Conservation (phyloP, 2,113 vertebrate species). For the Phodopus roborovskii region DNA sequence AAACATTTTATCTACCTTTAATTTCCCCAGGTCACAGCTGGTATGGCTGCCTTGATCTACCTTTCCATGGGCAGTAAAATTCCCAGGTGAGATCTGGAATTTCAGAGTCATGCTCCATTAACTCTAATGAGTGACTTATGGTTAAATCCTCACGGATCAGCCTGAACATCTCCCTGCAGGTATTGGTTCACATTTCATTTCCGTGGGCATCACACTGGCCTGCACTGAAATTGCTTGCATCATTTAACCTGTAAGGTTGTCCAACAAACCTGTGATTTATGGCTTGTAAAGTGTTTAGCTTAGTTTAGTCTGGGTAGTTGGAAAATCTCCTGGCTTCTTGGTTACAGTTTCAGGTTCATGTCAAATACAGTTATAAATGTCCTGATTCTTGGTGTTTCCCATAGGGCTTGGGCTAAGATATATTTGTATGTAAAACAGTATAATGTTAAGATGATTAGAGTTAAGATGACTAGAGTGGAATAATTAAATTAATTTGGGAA, state of each 20-base stretch:
- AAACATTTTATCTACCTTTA: slow-evolving; percentile 44
- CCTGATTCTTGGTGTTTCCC: background rate
- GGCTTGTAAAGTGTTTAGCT: slow-evolving; percentile 45
- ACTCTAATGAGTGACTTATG: slow-evolving; percentile 70
- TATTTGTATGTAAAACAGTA: background rate
- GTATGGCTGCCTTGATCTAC: background rate
- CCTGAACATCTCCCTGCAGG: slow-evolving; percentile 52
- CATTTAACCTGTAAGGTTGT: slow-evolving; percentile 69
- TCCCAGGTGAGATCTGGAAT: slow-evolving; percentile 55
- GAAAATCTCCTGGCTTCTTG: slow-evolving; percentile 60
- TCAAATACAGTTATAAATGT: slow-evolving; percentile 60
- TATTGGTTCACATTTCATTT: slow-evolving; percentile 67
- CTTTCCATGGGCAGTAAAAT: slow-evolving; percentile 47
- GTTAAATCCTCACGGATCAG: slow-evolving; percentile 64
- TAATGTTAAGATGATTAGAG: slow-evolving; percentile 2
- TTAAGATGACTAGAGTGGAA: slow-evolving; percentile 29
- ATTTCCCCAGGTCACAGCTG: background rate
- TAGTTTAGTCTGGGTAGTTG: background rate
- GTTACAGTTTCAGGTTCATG: slow-evolving; percentile 2
- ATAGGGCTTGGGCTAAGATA: background rate
- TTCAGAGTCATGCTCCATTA: slow-evolving; percentile 55
- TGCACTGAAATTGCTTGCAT: slow-evolving; percentile 64
- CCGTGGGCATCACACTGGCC: slow-evolving; percentile 23
- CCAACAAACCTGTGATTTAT: slow-evolving; percentile 67
- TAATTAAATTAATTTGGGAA: slow-evolving; percentile 54